Evolutionary conservation across 2,797 vertebrate genomes (phyloP).

Genomic region (Jordanella pulchra): DNA sequence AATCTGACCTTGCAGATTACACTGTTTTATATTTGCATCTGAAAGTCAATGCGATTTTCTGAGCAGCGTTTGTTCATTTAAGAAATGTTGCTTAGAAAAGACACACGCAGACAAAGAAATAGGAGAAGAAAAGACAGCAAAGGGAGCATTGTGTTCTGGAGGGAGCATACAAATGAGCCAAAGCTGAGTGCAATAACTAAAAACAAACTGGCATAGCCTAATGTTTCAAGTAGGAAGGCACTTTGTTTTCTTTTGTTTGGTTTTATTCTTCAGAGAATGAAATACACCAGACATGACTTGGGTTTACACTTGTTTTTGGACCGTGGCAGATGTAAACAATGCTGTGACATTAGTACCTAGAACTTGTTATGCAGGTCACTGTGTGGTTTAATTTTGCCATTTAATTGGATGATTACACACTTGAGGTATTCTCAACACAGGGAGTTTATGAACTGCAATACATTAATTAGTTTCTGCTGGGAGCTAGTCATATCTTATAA

Average conservation of each 20-base stretch:
- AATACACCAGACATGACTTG: constrained; percentile 23
- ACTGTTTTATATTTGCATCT: constrained; percentile 44
- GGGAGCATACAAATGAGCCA: constrained; percentile 68
- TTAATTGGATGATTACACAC: constrained; percentile 76
- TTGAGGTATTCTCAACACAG: constrained; percentile 64
- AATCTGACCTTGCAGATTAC: constrained; percentile 62
- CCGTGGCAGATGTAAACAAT: constrained; percentile 49
- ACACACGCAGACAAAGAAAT: constrained; percentile 3
- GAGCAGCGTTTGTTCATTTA: constrained; percentile 62
- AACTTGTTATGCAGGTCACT: constrained; percentile 66
- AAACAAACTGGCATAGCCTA: constrained; percentile 24
- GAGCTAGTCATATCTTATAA: constrained; percentile 43
- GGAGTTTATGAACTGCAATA: constrained; percentile 64
- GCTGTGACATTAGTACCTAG: constrained; percentile 29
- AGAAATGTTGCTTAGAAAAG: constrained; percentile 39
- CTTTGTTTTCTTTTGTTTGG: constrained; percentile 28
- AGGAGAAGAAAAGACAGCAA: constrained; percentile 42
- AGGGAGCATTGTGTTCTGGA: constrained; percentile 38
- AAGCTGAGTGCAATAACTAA: constrained; percentile 32
- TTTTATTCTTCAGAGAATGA: constrained; percentile 37
- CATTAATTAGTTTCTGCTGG: constrained; percentile 64
- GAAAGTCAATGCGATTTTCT: constrained; percentile 63
- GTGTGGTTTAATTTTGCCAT: constrained; percentile 60
- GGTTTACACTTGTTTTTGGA: constrained; percentile 47
- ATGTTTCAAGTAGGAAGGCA: constrained; percentile 28